Base-by-base conservation (phyloP, 2,797 vertebrate genomes). In the Microcaecilia unicolor region DNA sequence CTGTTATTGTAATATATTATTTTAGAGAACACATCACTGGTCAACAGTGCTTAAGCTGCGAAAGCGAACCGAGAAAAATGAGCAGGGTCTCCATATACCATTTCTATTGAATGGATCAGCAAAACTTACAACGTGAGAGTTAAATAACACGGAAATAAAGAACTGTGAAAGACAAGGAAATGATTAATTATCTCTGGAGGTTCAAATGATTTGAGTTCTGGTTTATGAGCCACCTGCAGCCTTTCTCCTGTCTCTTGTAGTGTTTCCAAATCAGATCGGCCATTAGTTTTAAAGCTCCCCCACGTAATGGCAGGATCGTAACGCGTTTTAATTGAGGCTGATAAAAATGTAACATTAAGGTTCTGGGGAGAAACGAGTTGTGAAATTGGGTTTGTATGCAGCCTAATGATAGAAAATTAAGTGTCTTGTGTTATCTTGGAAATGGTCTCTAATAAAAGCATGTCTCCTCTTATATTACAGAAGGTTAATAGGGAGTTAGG, bases 311-410 rank as follows among this genome's bases (percentile, higher is more conserved):
- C 52, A 54, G 41, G 31, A 48, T 61, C 7, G 7, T 61, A 65
- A 75, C 46, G 43, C 51, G 64, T 71, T 76, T 74, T 76, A 80
- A 79, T 75, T 75, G 72, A 64, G 49, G 29, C 61, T 75, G 72
- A 71, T 83, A 72, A 74, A 78, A 75, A 59, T 31, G 42, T 67
- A 53, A 60, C 61, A 53, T 76, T 63, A 53, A 69, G 58, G 59
- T 70, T 67, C 50, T 53, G 71, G 49, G 37, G 63, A 76, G 68
- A 83, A 78, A 68, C 45, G 72, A 78, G 0, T 78, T 80, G 74
- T 79, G 67, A 79, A 81, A 83, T 69, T 83, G 64, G 59, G 69
- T 78, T 79, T 76, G 60, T 74, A 72, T 76, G 80, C 78, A 78
- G 61, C 54, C 58, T 76, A 77, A 78, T 76, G 69, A 70, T 59